Percentiles rank a stretch among this genome's conserved stretches.
These are phyloP conservation scores for Apomyelois bistriatella DNA, from an alignment of 2,888 invertebrate species.

Conservation along the genomic window DNA sequence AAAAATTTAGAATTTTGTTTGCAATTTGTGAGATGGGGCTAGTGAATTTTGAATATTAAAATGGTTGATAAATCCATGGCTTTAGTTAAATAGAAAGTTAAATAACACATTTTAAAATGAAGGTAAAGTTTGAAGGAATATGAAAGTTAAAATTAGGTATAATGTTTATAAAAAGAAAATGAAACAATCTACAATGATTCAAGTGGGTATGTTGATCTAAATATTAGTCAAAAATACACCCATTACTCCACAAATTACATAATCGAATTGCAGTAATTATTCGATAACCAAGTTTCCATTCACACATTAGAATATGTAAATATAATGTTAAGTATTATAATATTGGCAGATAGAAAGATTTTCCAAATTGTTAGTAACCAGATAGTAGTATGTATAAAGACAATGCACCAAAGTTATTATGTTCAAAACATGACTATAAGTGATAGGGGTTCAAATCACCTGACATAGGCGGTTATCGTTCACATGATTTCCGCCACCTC, in stretches of 20 bases:
- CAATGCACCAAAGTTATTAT: not conserved
- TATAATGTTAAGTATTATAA: not conserved
- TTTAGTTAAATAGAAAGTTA: not conserved
- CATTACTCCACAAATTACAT: conserved; percentile 52
- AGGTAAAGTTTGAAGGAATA: not conserved
- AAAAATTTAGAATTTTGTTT: not conserved
- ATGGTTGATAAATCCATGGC: not conserved
- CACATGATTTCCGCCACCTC: conserved; percentile 53
- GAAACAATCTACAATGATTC: conserved; percentile 22
- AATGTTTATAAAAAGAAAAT: conserved; percentile 20
- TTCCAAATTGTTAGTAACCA: not conserved
- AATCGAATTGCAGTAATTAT: conserved; percentile 12
- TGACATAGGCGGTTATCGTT: conserved; percentile 8
- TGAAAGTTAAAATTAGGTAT: conserved; percentile 19
- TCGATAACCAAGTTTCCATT: conserved; percentile 15
- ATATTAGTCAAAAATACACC: conserved; percentile 70
- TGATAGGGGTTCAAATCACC: conserved; percentile 7
- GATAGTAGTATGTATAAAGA: not conserved
- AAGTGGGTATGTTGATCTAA: conserved; percentile 5
- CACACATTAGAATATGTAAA: not conserved
- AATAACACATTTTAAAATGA: not conserved
- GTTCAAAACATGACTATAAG: not conserved
- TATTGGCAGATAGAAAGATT: not conserved
- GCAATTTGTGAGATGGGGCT: conserved; percentile 1
- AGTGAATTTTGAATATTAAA: conserved; percentile 7